Percentiles rank a stretch among this genome's conserved stretches.
Evolutionary conservation across 1,140 invertebrate genomes (phyloP).

Genomic region (Zaprionus tsacasi): DNA sequence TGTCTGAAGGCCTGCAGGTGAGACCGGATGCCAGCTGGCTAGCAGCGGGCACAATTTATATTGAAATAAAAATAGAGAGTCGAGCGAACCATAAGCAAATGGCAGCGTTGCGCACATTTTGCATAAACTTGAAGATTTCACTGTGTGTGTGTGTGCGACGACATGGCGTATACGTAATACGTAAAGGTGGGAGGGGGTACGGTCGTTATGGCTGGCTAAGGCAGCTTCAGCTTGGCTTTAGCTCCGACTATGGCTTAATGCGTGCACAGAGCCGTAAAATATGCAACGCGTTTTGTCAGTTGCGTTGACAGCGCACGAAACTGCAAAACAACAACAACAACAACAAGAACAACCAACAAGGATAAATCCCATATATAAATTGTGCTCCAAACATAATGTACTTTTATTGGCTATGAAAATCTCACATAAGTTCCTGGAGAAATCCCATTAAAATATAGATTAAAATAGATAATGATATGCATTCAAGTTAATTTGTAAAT

Average conservation of each 20-base stretch:
- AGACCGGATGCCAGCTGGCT: conserved; percentile 20
- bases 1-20: neutral
- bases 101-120: conserved; percentile 54
- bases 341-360: neutral
- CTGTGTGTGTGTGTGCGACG: conserved; percentile 29
- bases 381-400: no score
- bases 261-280: conserved; percentile 55
- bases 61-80: conserved; percentile 73
- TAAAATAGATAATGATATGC: no score
- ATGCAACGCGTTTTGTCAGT: conserved; percentile 57
- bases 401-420: conserved; percentile 33
- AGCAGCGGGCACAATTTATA: conserved; percentile 59
- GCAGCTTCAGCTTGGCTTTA: conserved; percentile 2
- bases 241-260: conserved; percentile 48
- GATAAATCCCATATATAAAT: conserved; percentile 16
- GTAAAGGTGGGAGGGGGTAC: conserved; percentile 26
- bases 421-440: neutral
- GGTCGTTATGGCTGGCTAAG: conserved; percentile 43
- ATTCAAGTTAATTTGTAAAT: no score
- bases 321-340: neutral
- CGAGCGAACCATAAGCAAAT: conserved; percentile 58
- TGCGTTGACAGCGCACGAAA: conserved; percentile 45
- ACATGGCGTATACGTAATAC: conserved; percentile 63
- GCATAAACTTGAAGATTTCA: conserved; percentile 71
- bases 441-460: neutral